Base-by-base conservation (phyloP, 2,797 vertebrate genomes). In the Stomatorhinus walkeri region DNA sequence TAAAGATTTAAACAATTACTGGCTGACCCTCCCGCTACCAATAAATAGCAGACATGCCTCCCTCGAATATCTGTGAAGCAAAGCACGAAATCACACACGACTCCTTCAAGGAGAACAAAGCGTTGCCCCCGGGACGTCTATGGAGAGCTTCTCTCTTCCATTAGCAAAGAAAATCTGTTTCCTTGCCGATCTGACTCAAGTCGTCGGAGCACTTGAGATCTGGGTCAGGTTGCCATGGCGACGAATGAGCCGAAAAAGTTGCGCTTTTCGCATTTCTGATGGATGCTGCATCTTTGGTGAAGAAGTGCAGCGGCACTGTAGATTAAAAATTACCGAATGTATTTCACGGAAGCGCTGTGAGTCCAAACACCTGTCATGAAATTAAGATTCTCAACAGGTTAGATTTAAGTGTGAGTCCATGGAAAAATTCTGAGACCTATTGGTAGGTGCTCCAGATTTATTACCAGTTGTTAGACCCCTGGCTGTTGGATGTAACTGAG, bases 221-320 rank as follows among this genome's bases (percentile, higher is more conserved):
- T 94, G 95, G 94, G 95, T 68, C 93, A 94, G 91, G 95, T 96
- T 96, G 94, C 95, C 94, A 92, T 95, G 95, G 95, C 95, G 95
- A 96, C 95, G 94, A 94, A 94, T 93, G 93, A 95, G 92, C 89
- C 92, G 91, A 93, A 93, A 84, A 61, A 28, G 43, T 48, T 84
- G 36, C 9, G n/a, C 76, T 83, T 28, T 24, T 83, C 64, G 72
- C 88, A 89, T 88, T 90, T 90, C 81, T 88, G 87, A 90, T 85
- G 81, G 89, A 68, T 51, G 40, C 83, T 36, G 43, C 84, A 36
- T 46, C 68, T 89, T 48, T 61, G 56, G 87, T 85, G 59, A 88
- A 79, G 16, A 52, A 54, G 19, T 92, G 87, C 91, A 88, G 90
- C 88, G 88, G 90, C 87, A 40, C 88, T 91, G 61, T 90, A 90